A percentile compares a stretch with the other conserved stretches of the same genome.
phyloP scores from a whole-genome alignment of 1,140 invertebrate genomes.

The Eubasilissa regina region DNA sequence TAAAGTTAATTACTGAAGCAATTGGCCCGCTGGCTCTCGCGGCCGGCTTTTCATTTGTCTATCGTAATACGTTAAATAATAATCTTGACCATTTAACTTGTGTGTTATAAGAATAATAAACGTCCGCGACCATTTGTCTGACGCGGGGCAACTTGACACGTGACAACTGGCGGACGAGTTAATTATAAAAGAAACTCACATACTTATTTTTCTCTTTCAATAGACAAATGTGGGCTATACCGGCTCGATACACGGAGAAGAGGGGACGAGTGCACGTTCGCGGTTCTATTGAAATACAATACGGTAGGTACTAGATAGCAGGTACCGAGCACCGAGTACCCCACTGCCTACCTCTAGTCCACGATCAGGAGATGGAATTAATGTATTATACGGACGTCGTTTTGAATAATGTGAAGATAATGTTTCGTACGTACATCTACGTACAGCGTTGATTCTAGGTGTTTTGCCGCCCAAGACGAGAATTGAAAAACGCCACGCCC shows the following conservation, averaged over 20 bases:
- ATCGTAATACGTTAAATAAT: constrained; percentile 13
- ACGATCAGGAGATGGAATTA: constrained; percentile 7
- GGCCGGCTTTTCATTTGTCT: background rate
- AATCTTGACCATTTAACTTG: constrained; percentile 33
- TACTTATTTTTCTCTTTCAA: constrained; percentile 46
- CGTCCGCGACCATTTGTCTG: constrained; percentile 50
- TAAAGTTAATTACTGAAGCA: background rate
- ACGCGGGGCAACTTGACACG: constrained; percentile 47
- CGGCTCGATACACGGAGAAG: constrained; percentile 49
- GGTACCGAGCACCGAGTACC: no score
- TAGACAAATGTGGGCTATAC: constrained; percentile 51
- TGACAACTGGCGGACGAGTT: constrained; percentile 54
- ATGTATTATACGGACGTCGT: constrained; percentile 1
- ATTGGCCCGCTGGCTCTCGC: constrained; percentile 2
- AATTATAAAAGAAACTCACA: constrained; percentile 58
- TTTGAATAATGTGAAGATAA: no score
- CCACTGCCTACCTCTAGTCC: background rate
- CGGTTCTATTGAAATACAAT: background rate
- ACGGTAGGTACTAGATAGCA: background rate
- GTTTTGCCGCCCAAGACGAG: no score
- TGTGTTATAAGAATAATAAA: constrained; percentile 47
- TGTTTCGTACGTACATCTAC: no score
- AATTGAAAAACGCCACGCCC: no score
- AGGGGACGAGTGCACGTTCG: background rate
- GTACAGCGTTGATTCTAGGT: no score